phyloP scores from a whole-genome alignment of 2,888 invertebrate species.

The Perdita meconis region DNA sequence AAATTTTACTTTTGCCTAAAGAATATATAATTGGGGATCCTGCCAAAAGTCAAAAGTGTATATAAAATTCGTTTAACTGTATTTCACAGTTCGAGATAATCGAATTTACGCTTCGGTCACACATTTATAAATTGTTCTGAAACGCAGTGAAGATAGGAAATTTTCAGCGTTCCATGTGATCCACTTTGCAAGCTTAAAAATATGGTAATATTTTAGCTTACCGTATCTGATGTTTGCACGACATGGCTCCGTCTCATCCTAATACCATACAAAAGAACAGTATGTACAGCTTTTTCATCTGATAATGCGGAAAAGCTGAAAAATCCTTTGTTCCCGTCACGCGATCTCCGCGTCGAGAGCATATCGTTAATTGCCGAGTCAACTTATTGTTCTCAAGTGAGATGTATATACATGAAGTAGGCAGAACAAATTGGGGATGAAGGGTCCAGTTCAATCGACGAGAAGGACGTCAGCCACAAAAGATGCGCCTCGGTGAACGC shows the following conservation, averaged over 20 bases:
- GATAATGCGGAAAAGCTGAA: constrained; percentile 27
- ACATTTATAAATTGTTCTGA: too few relatives aligned
- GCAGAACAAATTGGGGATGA: constrained; percentile 51
- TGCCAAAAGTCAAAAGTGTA: too few relatives aligned
- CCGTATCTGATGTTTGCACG: not conserved
- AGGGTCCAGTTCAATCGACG: constrained; percentile 44
- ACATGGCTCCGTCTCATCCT: not conserved
- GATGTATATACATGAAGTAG: constrained; percentile 23
- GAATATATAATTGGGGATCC: too few relatives aligned
- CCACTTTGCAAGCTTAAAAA: not conserved
- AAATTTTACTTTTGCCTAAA: too few relatives aligned
- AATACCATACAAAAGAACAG: too few relatives aligned
- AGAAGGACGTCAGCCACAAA: constrained; percentile 39
- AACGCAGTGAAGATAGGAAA: not conserved
- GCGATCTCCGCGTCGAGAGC: constrained; percentile 41
- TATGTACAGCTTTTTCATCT: constrained; percentile 2
- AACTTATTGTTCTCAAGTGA: constrained; percentile 57
- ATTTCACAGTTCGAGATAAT: too few relatives aligned
- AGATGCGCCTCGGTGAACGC: constrained; percentile 40
- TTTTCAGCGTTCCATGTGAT: not conserved
- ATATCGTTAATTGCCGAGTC: constrained; percentile 57
- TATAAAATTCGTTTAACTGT: too few relatives aligned
- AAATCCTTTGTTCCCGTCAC: constrained; percentile 55
- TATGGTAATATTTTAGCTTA: not conserved
- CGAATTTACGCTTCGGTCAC: too few relatives aligned